Conservation (phyloP, 2,797 vertebrate genomes). For the Enteromius argenteus region DNA sequence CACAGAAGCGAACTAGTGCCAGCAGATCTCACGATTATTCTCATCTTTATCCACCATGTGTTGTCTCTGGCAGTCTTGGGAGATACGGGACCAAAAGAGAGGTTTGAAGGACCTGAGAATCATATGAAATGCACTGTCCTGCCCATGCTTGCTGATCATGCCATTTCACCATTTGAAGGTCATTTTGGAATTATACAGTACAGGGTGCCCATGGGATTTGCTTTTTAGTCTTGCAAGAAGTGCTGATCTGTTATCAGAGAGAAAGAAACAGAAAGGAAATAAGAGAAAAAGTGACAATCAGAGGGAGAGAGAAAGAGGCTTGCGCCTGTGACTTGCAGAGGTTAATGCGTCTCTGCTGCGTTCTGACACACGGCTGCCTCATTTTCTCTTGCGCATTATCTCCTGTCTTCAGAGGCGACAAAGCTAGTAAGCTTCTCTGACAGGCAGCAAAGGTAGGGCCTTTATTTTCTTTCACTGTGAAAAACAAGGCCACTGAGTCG, state of each 20-base stretch:
- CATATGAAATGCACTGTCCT: slow-evolving; percentile 1
- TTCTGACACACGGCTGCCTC: slow-evolving; percentile 57
- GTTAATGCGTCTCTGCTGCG: slow-evolving; percentile 57
- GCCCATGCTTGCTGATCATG: slow-evolving; percentile 17
- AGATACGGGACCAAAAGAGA: slow-evolving; percentile 8
- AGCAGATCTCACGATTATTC: slow-evolving; percentile 31
- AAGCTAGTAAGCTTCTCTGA: slow-evolving; percentile 56
- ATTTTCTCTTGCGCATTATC: slow-evolving; percentile 61
- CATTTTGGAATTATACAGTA: slow-evolving; percentile 37
- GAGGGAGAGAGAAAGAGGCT: slow-evolving; percentile 32
- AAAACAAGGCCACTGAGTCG: slow-evolving; percentile 55
- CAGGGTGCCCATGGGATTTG: neutral
- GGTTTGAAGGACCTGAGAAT: slow-evolving; percentile 1
- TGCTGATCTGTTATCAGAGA: slow-evolving; percentile 49
- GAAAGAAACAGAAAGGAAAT: slow-evolving; percentile 3
- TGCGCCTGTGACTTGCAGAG: slow-evolving; percentile 39
- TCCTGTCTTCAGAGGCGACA: slow-evolving; percentile 58
- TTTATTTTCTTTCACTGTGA: slow-evolving; percentile 55
- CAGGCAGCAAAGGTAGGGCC: slow-evolving; percentile 48
- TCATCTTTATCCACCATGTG: neutral
- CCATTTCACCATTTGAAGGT: slow-evolving; percentile 38
- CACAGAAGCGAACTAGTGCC: neutral
- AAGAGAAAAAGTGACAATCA: slow-evolving; percentile 28
- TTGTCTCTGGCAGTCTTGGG: slow-evolving; percentile 6
- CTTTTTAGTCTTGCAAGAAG: neutral